Percentiles rank a stretch among this genome's conserved stretches.
Conservation (phyloP, 2,113 vertebrate species). For the Garra rufa region DNA sequence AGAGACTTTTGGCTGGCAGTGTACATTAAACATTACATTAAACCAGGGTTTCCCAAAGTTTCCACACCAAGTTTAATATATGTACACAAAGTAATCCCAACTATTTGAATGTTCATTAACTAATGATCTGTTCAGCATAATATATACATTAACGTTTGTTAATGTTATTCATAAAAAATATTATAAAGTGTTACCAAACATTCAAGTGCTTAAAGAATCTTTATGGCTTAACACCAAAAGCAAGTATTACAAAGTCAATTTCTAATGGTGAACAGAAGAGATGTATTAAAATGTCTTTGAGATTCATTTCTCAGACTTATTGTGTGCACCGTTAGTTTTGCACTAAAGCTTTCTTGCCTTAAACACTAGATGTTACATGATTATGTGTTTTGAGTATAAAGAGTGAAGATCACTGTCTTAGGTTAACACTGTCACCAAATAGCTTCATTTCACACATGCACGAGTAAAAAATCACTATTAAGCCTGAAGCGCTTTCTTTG, state of each 20-base stretch:
- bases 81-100: background rate
- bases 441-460: background rate
- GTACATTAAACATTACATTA: too few relatives aligned
- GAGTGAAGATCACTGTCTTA: background rate
- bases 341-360: background rate
- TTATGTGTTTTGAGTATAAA: background rate
- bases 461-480: slow-evolving; percentile 4
- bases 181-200: background rate
- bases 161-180: background rate
- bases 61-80: too few relatives aligned
- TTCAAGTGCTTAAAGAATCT: background rate
- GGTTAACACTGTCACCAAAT: slow-evolving; percentile 6
- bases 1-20: too few relatives aligned
- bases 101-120: background rate
- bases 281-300: background rate
- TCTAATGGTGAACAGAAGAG: background rate
- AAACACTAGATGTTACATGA: background rate
- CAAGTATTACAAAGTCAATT: background rate
- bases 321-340: background rate
- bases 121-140: background rate
- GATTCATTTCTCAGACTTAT: background rate
- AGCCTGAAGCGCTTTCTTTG: slow-evolving; percentile 1
- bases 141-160: background rate
- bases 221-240: background rate
- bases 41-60: too few relatives aligned